Evolutionary conservation across 2,797 vertebrate species (phyloP).

Genomic region (Peromyscus attwateri): DNA sequence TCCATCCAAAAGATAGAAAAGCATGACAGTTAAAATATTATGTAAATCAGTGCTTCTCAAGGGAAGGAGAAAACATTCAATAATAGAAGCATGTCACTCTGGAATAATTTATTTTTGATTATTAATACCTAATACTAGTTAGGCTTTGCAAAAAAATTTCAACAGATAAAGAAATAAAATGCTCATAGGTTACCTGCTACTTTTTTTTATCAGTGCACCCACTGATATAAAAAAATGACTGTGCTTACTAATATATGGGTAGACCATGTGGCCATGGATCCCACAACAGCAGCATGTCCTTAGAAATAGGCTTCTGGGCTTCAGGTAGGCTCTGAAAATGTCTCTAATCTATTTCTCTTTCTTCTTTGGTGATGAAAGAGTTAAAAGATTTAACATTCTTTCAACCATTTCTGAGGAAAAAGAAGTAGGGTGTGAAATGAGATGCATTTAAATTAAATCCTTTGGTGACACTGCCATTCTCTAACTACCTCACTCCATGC

Average conservation of each 20-base stretch:
- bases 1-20: conserved; percentile 84
- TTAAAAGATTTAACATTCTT: conserved; percentile 56
- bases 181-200: background rate
- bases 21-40: conserved; percentile 90
- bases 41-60: conserved; percentile 90
- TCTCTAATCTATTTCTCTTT: conserved; percentile 66
- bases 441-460: conserved; percentile 66
- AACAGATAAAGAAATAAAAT: conserved; percentile 69
- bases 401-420: conserved; percentile 53
- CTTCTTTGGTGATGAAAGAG: conserved; percentile 69
- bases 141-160: conserved; percentile 72
- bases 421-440: conserved; percentile 56
- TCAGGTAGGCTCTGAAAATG: conserved; percentile 66
- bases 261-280: background rate
- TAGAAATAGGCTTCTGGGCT: background rate
- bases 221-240: background rate
- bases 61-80: conserved; percentile 88
- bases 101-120: conserved; percentile 80
- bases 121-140: conserved; percentile 74
- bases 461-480: background rate
- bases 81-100: conserved; percentile 68
- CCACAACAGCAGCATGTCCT: background rate
- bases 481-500: conserved; percentile 56
- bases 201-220: conserved; percentile 50
- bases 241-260: background rate